phyloP scores from a whole-genome alignment of 2,797 vertebrate genomes.

The Schizothorax lantsangensis region DNA sequence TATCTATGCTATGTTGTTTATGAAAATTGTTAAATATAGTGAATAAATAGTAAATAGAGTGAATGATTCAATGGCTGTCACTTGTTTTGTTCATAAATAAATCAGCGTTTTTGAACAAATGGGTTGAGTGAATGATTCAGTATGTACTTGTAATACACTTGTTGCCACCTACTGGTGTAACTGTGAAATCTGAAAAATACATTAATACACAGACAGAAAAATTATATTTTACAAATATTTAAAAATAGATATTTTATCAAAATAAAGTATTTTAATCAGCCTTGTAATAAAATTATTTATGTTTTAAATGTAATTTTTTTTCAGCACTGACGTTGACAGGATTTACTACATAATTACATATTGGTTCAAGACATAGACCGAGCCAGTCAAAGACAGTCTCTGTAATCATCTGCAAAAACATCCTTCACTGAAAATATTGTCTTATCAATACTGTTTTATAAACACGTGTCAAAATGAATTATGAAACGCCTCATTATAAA shows the following conservation, averaged over 20 bases:
- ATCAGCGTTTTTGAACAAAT: background rate
- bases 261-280: background rate
- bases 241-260: background rate
- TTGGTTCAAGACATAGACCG: background rate
- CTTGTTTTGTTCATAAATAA: background rate
- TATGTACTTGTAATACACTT: background rate
- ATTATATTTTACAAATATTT: background rate
- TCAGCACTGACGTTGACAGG: slow-evolving; percentile 22
- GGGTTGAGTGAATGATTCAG: background rate
- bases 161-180: background rate
- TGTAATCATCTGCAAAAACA: slow-evolving; percentile 19
- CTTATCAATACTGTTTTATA: slow-evolving; percentile 5
- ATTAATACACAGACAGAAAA: background rate
- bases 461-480: background rate
- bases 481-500: background rate
- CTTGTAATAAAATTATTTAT: background rate
- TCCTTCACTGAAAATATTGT: background rate
- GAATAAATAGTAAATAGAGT: background rate
- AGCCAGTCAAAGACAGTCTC: background rate
- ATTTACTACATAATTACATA: slow-evolving; percentile 51
- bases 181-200: background rate
- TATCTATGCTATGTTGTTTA: background rate
- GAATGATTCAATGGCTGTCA: background rate
- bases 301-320: background rate
- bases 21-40: background rate